Conservation (phyloP, 2,113 vertebrate genomes). For the Cephalophus harveyi region DNA sequence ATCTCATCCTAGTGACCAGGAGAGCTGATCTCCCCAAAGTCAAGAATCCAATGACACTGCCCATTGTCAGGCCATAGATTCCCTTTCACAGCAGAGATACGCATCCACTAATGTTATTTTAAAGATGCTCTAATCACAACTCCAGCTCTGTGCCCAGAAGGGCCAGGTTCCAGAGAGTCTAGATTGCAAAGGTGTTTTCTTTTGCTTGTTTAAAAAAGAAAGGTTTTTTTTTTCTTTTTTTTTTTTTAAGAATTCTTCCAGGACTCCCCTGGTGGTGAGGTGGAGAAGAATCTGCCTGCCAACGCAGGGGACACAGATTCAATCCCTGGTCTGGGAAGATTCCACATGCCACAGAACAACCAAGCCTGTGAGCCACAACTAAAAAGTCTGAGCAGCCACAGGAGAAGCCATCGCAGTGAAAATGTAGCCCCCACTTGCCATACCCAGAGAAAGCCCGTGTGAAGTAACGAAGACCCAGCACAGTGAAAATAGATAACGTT, state of each 20-base stretch:
- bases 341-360: neutral
- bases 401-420: neutral
- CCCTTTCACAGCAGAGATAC: neutral
- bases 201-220: neutral
- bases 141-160: neutral
- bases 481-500: neutral
- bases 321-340: neutral
- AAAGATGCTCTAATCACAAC: neutral
- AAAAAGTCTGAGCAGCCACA: fast-evolving
- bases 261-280: neutral
- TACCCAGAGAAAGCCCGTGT: neutral
- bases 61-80: neutral
- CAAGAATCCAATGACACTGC: neutral
- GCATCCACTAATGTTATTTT: neutral
- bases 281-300: neutral
- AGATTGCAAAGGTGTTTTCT: neutral
- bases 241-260: neutral
- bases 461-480: neutral
- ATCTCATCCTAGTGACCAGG: conserved; percentile 7
- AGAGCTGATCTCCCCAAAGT: neutral
- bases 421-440: neutral
- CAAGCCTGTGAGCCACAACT: neutral
- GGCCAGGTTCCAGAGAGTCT: neutral
- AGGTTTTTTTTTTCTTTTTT: neutral
- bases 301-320: neutral